phyloP scores from a whole-genome alignment of 2,113 vertebrate species.

The Epinephelus lanceolatus region DNA sequence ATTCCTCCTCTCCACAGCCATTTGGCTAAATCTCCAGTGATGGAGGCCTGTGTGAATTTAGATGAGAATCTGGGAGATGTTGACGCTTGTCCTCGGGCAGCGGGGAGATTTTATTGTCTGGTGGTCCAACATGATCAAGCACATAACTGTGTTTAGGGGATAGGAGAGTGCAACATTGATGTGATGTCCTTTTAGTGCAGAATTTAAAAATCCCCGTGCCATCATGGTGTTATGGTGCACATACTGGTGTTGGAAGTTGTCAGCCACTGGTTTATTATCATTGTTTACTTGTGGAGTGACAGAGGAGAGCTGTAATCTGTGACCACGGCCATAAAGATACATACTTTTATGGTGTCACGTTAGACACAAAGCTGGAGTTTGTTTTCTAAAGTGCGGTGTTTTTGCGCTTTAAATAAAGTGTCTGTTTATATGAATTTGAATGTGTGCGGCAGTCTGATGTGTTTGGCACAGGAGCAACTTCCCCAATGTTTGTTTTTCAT shows the following conservation, averaged over 20 bases:
- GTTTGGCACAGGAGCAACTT: slow-evolving; percentile 58
- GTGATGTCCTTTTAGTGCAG: slow-evolving; percentile 58
- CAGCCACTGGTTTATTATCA: slow-evolving; percentile 49
- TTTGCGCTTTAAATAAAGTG: slow-evolving; percentile 45
- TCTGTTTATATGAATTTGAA: slow-evolving; percentile 45
- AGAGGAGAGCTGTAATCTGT: slow-evolving; percentile 31
- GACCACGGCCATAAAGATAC: slow-evolving; percentile 36
- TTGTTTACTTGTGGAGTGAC: slow-evolving; percentile 47
- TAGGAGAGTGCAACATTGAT: slow-evolving; percentile 55
- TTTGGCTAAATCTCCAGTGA: slow-evolving; percentile 78
- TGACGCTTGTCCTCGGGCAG: slow-evolving; percentile 66
- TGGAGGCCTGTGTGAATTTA: slow-evolving; percentile 72
- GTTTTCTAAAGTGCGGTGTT: slow-evolving; percentile 28
- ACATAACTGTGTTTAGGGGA: slow-evolving; percentile 71
- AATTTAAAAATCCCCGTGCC: slow-evolving; percentile 53
- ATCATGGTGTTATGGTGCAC: slow-evolving; percentile 26
- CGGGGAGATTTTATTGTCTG: slow-evolving; percentile 73
- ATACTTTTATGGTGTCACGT: slow-evolving; percentile 17
- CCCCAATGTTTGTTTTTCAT: slow-evolving; percentile 45
- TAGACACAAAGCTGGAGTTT: slow-evolving; percentile 22
- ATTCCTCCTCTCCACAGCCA: slow-evolving; percentile 70
- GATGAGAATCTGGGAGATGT: slow-evolving; percentile 72
- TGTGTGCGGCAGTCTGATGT: slow-evolving; percentile 37
- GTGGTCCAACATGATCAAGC: slow-evolving; percentile 70
- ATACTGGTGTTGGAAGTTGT: slow-evolving; percentile 2